These are phyloP conservation scores for Protonibea diacanthus DNA, from an alignment of 2,797 vertebrate genomes.

Conservation along the genomic window DNA sequence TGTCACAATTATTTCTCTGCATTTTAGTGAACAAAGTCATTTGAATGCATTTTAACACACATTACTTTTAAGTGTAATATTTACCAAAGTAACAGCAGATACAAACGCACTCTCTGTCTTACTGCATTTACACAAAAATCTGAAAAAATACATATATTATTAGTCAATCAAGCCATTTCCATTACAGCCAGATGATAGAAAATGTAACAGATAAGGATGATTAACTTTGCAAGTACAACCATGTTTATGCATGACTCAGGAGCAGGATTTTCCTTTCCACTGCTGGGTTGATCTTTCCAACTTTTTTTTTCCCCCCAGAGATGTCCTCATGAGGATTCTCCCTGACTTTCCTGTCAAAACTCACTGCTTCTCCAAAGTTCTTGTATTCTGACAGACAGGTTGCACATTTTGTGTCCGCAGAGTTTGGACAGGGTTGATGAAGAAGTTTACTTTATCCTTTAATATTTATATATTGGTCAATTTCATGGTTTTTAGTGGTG, in stretches of 20 bases:
- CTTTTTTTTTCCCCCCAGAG: background rate
- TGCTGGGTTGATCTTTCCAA: background rate
- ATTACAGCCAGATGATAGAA: background rate
- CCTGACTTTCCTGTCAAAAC: background rate
- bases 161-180: background rate
- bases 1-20: background rate
- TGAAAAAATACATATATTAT: background rate
- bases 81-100: background rate
- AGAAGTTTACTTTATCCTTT: background rate
- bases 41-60: background rate
- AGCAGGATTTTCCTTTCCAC: conserved; percentile 8
- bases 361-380: background rate
- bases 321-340: background rate
- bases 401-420: background rate
- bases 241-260: background rate
- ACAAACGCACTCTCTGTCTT: background rate
- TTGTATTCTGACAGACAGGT: background rate
- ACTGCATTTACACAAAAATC: background rate
- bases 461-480: background rate
- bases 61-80: background rate
- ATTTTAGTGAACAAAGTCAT: background rate
- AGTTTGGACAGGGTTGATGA: background rate
- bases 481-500: background rate
- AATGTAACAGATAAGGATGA: background rate
- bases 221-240: background rate